Conservation (phyloP, 2,113 vertebrate species). For the Paradoxurus hermaphroditus region DNA sequence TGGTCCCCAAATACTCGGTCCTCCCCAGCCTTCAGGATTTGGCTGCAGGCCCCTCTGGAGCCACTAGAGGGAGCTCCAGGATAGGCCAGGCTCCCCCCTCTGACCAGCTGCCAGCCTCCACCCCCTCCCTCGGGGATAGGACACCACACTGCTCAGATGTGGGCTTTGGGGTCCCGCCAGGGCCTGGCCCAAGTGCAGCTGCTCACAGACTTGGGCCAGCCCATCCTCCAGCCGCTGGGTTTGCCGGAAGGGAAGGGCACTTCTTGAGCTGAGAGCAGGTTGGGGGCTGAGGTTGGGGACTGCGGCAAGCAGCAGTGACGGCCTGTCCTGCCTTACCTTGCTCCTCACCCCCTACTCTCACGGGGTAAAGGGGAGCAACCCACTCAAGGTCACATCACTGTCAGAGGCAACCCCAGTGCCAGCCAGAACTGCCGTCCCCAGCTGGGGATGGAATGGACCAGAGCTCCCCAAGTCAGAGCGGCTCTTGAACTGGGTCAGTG, state of each 20-base stretch:
- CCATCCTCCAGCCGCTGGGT: rapidly evolving
- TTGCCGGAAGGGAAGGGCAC: neutral
- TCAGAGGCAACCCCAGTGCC: neutral
- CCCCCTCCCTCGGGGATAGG: rapidly evolving
- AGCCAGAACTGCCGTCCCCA: neutral
- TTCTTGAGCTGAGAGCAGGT: no score
- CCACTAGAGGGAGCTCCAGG: constrained; percentile 68
- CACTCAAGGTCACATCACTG: neutral
- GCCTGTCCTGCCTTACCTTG: neutral
- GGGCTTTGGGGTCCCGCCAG: neutral
- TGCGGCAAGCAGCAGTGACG: neutral
- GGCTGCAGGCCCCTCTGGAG: neutral
- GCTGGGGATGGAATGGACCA: no score
- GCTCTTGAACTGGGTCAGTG: neutral
- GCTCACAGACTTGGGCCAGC: neutral
- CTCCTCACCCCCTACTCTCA: rapidly evolving
- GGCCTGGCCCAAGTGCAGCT: neutral
- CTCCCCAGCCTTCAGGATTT: neutral
- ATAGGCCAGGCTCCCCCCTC: neutral
- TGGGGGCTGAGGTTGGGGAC: neutral
- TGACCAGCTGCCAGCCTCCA: rapidly evolving
- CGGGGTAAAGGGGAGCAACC: neutral
- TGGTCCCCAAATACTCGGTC: neutral
- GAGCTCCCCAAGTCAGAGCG: neutral
- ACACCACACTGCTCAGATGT: neutral